These are phyloP conservation scores for Characodon lateralis DNA, from an alignment of 2,797 vertebrate species.

Conservation along the genomic window DNA sequence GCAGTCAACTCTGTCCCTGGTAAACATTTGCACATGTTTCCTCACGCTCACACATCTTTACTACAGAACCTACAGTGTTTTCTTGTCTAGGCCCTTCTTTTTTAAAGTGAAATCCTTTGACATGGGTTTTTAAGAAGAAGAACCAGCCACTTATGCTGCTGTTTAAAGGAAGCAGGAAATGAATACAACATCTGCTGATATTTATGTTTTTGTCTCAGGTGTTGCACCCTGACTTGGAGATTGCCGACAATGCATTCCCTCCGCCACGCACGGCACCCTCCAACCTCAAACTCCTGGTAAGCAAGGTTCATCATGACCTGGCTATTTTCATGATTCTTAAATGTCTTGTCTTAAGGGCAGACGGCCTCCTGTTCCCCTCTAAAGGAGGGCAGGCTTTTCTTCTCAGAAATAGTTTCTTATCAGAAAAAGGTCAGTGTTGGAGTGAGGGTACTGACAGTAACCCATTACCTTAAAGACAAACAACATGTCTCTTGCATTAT, in stretches of 20 bases:
- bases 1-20: slow-evolving; percentile 89
- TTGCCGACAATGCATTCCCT: slow-evolving; percentile 97
- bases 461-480: slow-evolving; percentile 45
- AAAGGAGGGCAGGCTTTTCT: slow-evolving; percentile 15
- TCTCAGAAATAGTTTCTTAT: slow-evolving; percentile 37
- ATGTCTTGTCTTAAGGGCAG: slow-evolving; percentile 15
- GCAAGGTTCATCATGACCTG: slow-evolving; percentile 46
- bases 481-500: slow-evolving; percentile 30
- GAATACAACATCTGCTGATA: slow-evolving; percentile 13
- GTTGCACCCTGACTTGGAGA: slow-evolving; percentile 96
- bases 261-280: slow-evolving; percentile 91
- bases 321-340: slow-evolving; percentile 12
- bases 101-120: neutral
- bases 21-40: slow-evolving; percentile 63
- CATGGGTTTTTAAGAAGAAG: too few species aligned
- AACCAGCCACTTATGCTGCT: neutral
- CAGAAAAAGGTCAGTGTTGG: slow-evolving; percentile 19
- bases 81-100: neutral
- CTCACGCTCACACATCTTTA: neutral
- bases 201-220: slow-evolving; percentile 77
- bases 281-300: slow-evolving; percentile 96
- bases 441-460: slow-evolving; percentile 28
- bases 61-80: neutral
- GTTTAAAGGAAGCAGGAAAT: slow-evolving; percentile 3
- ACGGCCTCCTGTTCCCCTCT: slow-evolving; percentile 21